phyloP scores from a whole-genome alignment of 2,113 vertebrate species.

The Cephalopholis sonnerati region DNA sequence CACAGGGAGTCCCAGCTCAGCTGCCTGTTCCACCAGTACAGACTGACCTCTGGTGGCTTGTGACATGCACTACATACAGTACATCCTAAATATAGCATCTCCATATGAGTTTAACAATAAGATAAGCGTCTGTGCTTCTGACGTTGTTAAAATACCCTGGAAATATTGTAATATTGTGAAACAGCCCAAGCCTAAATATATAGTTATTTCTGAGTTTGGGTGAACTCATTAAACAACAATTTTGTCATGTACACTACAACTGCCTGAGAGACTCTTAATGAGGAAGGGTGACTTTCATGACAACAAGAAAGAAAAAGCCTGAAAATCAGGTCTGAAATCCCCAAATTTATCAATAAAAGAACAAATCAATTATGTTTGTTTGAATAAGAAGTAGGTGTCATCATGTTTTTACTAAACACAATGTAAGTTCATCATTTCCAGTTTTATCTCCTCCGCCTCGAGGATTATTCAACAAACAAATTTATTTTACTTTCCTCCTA shows the following conservation, averaged over 20 bases:
- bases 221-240: not conserved
- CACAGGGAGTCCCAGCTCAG: too few species aligned
- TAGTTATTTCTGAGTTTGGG: too few species aligned
- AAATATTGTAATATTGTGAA: too few species aligned
- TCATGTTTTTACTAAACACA: conserved; percentile 33
- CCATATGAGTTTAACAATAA: too few species aligned
- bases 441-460: not conserved
- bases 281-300: not conserved
- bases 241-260: not conserved
- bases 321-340: not conserved
- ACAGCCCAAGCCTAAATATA: too few species aligned
- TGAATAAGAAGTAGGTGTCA: conserved; percentile 19
- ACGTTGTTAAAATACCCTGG: too few species aligned
- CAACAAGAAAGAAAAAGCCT: not conserved
- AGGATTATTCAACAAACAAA: conserved; percentile 36
- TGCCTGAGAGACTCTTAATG: conserved; percentile 38
- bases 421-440: conserved; percentile 5
- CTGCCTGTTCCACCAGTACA: too few species aligned
- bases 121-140: too few species aligned
- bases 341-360: conserved; percentile 22
- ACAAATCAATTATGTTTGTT: not conserved
- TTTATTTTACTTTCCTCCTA: conserved; percentile 26
- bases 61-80: too few species aligned
- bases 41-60: too few species aligned
- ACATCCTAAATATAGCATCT: too few species aligned